A percentile compares a stretch with the other conserved stretches of the same genome.
Conservation (phyloP, 2,113 vertebrate species). For the Rhinopomastus cyanomelas region DNA sequence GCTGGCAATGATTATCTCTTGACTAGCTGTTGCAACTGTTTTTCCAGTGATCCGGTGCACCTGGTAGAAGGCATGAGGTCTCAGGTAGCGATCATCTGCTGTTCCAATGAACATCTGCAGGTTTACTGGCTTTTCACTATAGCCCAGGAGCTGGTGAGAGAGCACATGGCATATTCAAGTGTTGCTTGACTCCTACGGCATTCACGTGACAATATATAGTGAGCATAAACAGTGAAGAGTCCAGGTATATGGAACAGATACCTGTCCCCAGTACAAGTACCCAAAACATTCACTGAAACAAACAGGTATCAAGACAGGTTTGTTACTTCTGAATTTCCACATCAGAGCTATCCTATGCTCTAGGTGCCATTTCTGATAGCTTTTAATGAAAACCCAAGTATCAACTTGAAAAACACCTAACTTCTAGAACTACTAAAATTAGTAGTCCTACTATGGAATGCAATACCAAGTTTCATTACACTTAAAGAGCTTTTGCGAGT, state of each 20-base stretch:
- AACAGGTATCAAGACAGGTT: not conserved
- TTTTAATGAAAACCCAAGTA: not conserved
- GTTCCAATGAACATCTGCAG: slow-evolving; percentile 99
- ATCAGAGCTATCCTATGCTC: not conserved
- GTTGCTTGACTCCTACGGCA: not conserved
- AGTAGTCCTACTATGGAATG: not conserved
- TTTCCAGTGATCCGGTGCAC: slow-evolving; percentile 99
- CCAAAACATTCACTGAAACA: not conserved
- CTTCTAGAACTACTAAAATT: not conserved
- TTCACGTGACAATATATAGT: not conserved
- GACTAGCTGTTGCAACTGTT: slow-evolving; percentile 96
- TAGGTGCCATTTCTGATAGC: not conserved
- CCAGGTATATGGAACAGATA: not conserved
- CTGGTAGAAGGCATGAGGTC: slow-evolving; percentile 98
- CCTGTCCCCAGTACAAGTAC: not conserved
- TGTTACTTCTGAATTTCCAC: not conserved
- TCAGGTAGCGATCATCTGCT: slow-evolving; percentile 95
- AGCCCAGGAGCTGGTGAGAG: slow-evolving; percentile 88
- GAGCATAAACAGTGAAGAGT: not conserved
- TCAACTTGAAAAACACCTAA: not conserved
- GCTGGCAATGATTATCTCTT: slow-evolving; percentile 92
- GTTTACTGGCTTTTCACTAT: slow-evolving; percentile 94
- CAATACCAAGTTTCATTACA: not conserved
- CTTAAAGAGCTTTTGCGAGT: not conserved
- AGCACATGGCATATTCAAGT: not conserved